These are phyloP conservation scores for Crotalus viridis DNA, from an alignment of 2,113 vertebrate genomes.

Conservation along the genomic window DNA sequence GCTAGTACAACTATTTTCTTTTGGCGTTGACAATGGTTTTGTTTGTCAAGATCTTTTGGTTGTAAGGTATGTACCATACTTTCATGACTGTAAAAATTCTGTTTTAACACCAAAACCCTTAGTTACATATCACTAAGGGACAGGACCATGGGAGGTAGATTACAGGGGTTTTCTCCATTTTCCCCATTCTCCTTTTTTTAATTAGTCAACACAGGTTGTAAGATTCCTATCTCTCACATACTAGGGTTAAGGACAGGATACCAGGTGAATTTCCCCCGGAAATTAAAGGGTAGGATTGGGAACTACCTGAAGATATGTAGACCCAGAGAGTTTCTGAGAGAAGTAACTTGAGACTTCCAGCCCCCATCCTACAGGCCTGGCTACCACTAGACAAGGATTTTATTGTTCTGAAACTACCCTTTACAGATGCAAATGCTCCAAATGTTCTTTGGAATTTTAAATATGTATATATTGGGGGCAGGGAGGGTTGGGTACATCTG, in stretches of 20 bases:
- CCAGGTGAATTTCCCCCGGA: neutral
- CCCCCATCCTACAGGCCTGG: no score
- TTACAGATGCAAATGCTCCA: neutral
- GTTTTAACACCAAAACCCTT: neutral
- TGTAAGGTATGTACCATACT: neutral
- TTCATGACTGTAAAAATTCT: neutral
- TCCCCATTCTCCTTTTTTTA: neutral
- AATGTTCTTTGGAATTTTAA: no score
- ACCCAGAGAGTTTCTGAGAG: neutral
- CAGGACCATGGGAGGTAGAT: neutral
- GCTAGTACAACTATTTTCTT: neutral
- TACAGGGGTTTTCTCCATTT: neutral
- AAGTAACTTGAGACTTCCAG: neutral
- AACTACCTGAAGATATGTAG: neutral
- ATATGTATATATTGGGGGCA: neutral
- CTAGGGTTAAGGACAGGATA: neutral
- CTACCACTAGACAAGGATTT: neutral
- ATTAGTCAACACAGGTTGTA: neutral
- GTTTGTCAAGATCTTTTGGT: neutral
- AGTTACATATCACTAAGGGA: neutral
- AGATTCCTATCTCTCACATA: neutral
- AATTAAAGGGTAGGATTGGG: neutral
- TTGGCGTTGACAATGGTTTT: neutral
- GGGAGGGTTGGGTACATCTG: neutral
- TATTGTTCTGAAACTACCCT: neutral